Conservation (phyloP, 2,113 vertebrate genomes). For the Hiodon tergisus region DNA sequence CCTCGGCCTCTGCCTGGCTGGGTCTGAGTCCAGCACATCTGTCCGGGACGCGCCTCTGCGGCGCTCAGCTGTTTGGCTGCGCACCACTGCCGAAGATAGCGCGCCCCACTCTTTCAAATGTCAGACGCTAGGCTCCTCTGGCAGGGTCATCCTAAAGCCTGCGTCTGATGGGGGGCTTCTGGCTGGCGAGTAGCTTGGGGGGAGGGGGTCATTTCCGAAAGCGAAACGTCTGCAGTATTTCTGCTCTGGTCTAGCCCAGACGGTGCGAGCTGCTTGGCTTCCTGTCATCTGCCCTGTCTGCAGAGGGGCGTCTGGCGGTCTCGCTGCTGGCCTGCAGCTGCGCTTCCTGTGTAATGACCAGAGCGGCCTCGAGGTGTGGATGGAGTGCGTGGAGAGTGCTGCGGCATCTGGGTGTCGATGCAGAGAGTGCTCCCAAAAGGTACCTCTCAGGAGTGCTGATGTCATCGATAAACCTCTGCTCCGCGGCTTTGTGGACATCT, state of each 20-base stretch:
- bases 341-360: too few relatives aligned
- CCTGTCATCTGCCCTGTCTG: background rate
- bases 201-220: too few relatives aligned
- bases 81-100: slow-evolving; percentile 22
- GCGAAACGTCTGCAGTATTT: too few relatives aligned
- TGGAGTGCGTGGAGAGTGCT: background rate
- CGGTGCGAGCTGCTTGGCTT: background rate
- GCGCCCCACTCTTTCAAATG: background rate
- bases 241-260: too few relatives aligned
- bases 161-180: background rate
- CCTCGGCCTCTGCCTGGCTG: background rate
- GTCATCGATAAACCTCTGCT: background rate
- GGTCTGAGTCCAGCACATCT: slow-evolving; percentile 32
- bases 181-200: background rate
- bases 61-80: slow-evolving; percentile 21
- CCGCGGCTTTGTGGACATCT: background rate
- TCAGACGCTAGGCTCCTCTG: background rate
- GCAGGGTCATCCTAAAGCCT: background rate
- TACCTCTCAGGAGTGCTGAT: background rate
- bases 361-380: too few relatives aligned
- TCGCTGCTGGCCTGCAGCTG: background rate
- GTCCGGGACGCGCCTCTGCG: slow-evolving; percentile 1
- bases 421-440: background rate
- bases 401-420: background rate
- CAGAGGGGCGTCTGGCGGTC: background rate